Base-by-base conservation (phyloP, 2,113 vertebrate species). In the Mixornis gularis region DNA sequence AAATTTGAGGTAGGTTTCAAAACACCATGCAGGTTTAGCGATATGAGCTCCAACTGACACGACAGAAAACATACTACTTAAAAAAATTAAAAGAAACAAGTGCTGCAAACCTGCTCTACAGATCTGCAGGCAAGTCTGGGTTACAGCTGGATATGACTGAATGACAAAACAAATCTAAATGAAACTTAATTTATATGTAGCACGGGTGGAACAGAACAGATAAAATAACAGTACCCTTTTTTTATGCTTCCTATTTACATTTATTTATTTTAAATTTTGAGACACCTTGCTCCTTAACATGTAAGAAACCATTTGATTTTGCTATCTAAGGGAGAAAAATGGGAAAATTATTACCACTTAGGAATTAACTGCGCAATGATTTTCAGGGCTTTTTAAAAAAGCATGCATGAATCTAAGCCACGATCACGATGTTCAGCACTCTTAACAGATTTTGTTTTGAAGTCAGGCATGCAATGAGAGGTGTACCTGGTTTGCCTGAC, bases 321-420 rank as follows among this genome's bases (percentile, higher is more conserved):
- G 56, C 93, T 95, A 93, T 88, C 48, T 78, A 93, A 83, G 62
- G 73, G 60, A 94, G 56, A 95, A 93, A 95, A 96, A 92, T 64
- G 81, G 62, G 80, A 95, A 83, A 94, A 88, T 93, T 80, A 83
- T 84, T 90, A 95, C 69, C 58, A 52, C 56, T 88, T 86, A 52
- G n/a, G 34, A 86, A 82, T 88, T 78, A 86, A 90, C 29, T 93
- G 66, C 69, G 88, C 51, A 93, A 36, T 17, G 36, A 48, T 56
- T 79, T 90, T 76, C 68, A 52, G 58, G 36, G 80, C 34, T 84
- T 86, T 92, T 83, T 30, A 0, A 8, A 10, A 64, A 91, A 79
- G 62, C 88, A 95, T 86, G 82, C 92, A 94, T 26, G 49, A 91
- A 83, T 91, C n/a, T 66, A 62, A 92, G 58, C 41, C 49, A 74